These are phyloP conservation scores for Lerista edwardsae DNA, from an alignment of 2,797 vertebrate species.

Conservation along the genomic window DNA sequence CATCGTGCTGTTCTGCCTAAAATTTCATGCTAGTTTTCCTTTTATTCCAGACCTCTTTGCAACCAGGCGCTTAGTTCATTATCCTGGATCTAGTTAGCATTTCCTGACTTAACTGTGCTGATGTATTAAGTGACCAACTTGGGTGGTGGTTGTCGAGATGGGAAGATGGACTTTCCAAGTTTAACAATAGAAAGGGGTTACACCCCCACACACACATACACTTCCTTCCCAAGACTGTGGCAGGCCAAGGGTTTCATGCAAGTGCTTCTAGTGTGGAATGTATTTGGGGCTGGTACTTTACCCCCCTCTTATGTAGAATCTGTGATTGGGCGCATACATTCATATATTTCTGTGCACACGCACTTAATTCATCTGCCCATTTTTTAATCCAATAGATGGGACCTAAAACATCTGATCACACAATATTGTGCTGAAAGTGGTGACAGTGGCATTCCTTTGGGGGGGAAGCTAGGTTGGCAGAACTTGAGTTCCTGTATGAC, in stretches of 20 bases:
- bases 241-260: no score
- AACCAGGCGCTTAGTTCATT: neutral
- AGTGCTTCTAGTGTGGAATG: no score
- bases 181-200: no score
- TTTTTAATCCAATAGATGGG: neutral
- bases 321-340: neutral
- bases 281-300: no score
- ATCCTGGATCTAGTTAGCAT: neutral
- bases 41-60: neutral
- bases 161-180: neutral
- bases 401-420: no score
- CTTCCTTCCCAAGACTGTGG: no score
- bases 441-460: no score
- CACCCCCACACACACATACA: no score
- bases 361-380: neutral
- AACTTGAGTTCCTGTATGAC: no score
- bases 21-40: constrained; percentile 1
- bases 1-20: constrained; percentile 6
- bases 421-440: no score
- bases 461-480: no score
- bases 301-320: neutral
- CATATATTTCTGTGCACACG: neutral
- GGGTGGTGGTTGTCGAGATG: no score
- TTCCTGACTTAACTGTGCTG: neutral
- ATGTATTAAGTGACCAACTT: neutral